Evolutionary conservation across 2,113 vertebrate genomes (phyloP).

Genomic region (Microcebus jonahi): DNA sequence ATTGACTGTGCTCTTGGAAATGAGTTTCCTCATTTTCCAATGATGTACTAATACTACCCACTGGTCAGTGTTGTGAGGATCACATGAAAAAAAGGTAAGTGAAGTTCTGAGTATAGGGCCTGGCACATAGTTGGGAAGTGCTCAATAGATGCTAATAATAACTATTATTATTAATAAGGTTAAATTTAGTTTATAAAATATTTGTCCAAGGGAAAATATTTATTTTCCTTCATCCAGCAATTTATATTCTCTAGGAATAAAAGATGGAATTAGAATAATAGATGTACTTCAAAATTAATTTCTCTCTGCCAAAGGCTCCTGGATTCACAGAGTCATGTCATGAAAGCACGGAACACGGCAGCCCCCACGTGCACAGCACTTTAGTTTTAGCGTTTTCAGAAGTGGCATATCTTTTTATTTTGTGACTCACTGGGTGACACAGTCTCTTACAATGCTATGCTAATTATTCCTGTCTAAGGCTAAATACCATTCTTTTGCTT

Average conservation of each 20-base stretch:
- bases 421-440: background rate
- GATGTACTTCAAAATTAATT: background rate
- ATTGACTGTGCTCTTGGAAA: background rate
- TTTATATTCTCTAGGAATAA: background rate
- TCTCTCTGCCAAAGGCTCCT: conserved; percentile 1
- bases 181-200: conserved; percentile 18
- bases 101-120: background rate
- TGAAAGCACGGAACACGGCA: background rate
- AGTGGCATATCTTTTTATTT: background rate
- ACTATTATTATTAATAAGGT: background rate
- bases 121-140: background rate
- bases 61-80: background rate
- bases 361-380: background rate
- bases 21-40: background rate
- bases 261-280: background rate
- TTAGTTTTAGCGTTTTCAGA: background rate
- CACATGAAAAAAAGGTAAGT: background rate
- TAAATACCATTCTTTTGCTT: background rate
- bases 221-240: conserved; percentile 20
- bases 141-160: background rate
- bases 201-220: conserved; percentile 20
- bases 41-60: background rate
- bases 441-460: background rate
- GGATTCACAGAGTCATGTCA: background rate
- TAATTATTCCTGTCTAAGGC: background rate